Percentiles rank a stretch among this genome's conserved stretches.
Conservation (phyloP, 2,797 vertebrate genomes). For the Chlorospingus semifuscus region DNA sequence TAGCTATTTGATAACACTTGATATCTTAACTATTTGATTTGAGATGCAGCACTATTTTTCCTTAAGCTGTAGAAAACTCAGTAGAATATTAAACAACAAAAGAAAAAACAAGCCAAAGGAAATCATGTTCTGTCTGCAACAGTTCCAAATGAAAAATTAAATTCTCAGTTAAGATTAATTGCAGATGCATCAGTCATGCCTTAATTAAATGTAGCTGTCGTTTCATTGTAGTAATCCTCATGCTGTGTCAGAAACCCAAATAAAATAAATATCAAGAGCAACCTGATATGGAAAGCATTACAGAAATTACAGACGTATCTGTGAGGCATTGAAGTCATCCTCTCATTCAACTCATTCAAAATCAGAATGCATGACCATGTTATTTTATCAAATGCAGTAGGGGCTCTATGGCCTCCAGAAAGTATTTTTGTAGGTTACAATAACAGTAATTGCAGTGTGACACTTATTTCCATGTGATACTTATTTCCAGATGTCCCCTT, state of each 20-base stretch:
- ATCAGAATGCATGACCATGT: constrained; percentile 1
- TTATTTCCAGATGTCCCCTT: neutral
- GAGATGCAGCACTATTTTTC: neutral
- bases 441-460: neutral
- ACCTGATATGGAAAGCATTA: neutral
- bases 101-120: neutral
- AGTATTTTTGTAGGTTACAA: neutral
- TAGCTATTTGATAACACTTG: neutral
- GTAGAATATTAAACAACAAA: neutral
- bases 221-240: neutral
- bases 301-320: neutral
- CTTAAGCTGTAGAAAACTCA: neutral
- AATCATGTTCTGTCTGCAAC: neutral
- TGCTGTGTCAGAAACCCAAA: neutral
- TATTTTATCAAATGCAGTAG: neutral
- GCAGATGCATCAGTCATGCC: neutral
- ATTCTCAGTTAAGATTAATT: neutral
- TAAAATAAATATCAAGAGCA: constrained; percentile 1
- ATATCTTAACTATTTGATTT: neutral
- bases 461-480: neutral
- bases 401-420: neutral
- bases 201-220: neutral
- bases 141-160: neutral
- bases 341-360: neutral
- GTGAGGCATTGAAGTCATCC: neutral